Base-by-base conservation (phyloP, 2,888 invertebrate species). In the Xylota sylvarum region DNA sequence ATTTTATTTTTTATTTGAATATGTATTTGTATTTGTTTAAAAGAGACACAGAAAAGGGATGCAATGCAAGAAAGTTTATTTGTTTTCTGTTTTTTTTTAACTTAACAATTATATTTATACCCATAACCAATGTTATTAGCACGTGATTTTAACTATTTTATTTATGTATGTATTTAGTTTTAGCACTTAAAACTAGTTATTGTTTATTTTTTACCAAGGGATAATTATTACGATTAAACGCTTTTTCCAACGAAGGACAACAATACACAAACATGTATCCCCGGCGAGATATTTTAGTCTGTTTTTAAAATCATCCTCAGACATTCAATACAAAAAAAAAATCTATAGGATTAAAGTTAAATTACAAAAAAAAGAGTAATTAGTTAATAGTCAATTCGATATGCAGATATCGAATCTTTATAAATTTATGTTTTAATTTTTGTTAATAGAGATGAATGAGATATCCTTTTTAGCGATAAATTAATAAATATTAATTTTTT, bases 401-500 rank as follows among this genome's bases (percentile, higher is more conserved):
- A 40, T 70, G 27, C 27, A 40, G 65, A 23, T 19, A 67, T 60
- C 12, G 19, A 48, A 35, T 56, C 46, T 65, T 6, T 52, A 64
- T 55, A 55, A 40, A 46, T 12, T 67, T 9, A 32, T 52, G 40
- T 48, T 79, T 84, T 78, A 64, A 62, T 62, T 74, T 32, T 79
- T 78, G 85, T 85, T 85, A 85, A 85, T 85, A 60, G 55, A 72
- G 70, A 85, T 85, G 81, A 81, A 85, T 85, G 81, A 81, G 46
- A 64, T 80, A 69, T 60, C 60, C 40, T 72, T 46, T 77, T 82
- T 65, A 50, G 58, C 50, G 65, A 78, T 69, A 43, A 70, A 56
- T 70, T 56, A 46, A 40, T 50, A 67, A 73, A 52, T 60, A 81
- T 62, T 50, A 56, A 32, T 65, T 55, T 32, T n/a, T 50, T 70